Base-by-base conservation (phyloP, 2,113 vertebrate species). In the Lutjanus erythropterus region DNA sequence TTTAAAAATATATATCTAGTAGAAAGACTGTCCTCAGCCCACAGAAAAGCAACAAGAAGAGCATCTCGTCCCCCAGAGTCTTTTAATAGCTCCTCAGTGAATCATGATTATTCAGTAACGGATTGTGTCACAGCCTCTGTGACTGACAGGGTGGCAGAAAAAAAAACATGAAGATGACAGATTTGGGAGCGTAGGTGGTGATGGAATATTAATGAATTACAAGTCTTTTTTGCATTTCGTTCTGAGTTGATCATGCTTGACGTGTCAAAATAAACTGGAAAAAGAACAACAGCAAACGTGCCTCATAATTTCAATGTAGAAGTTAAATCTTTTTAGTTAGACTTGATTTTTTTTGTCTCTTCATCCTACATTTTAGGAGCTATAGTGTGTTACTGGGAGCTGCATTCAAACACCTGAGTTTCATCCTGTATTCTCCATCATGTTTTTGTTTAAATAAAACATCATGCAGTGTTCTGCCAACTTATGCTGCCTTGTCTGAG, bases 91-190 rank as follows among this genome's bases (percentile, higher is more conserved):
- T 0, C 21, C 65, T 56, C 49, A 9, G 46, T 91, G 92, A 91
- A 76, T 91, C 85, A 87, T 37, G 46, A 18, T 49, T 77, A 50
- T 71, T 88, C 69, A 82, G 6, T 33, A 50, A 85, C 16, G 35
- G 47, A 68, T 27, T 31, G 47, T 75, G 85, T 81, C 69, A 77
- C 72, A 23, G 67, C 66, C 70, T 75, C 31, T 77, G 71, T 85
- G 81, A 89, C 44, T 92, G 92, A 90, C 92, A 81, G 72, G 42
- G 60, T 86, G 84, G 86, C 88, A 89, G 83, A n/a, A 72, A 68
- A 72, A 68, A 56, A 87, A 80, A 75, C 87, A 83, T 55, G 35
- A 61, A 75, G 60, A 84, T 83, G 86, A 88, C 86, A 89, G 41
- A 81, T 66, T 41, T 61, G 23, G 76, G 25, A 44, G 58, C 4